These are phyloP conservation scores for Agonopterix subpropinquella DNA, from an alignment of 2,888 invertebrate genomes.

Conservation along the genomic window DNA sequence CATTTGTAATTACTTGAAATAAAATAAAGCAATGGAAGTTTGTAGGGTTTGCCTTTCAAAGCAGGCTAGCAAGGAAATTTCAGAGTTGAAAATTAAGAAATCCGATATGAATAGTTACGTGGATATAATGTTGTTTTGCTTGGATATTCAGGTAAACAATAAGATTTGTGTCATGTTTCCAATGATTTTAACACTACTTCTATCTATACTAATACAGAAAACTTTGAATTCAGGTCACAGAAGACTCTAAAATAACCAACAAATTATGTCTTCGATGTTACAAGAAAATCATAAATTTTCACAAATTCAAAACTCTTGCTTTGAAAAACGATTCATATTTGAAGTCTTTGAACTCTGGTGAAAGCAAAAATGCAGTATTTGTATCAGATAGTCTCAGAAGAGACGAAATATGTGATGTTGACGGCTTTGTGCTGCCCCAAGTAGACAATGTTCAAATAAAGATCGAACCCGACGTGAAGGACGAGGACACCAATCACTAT, in stretches of 20 bases:
- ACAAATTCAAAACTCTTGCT: conserved; percentile 49
- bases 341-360: conserved; percentile 13
- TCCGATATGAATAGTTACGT: conserved; percentile 20
- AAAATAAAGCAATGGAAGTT: conserved; percentile 20
- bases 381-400: background rate
- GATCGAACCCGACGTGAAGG: conserved; percentile 16
- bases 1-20: too few species aligned
- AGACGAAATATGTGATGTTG: background rate
- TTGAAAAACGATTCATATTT: conserved; percentile 42
- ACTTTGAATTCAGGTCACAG: conserved; percentile 27
- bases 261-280: conserved; percentile 52
- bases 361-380: background rate
- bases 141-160: conserved; percentile 45
- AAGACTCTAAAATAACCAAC: conserved; percentile 32
- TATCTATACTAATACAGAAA: conserved; percentile 1
- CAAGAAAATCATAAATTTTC: conserved; percentile 39
- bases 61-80: conserved; percentile 33
- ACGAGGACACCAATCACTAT: conserved; percentile 11
- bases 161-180: background rate
- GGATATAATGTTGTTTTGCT: conserved; percentile 46
- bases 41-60: conserved; percentile 45
- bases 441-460: conserved; percentile 1
- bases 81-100: conserved; percentile 22
- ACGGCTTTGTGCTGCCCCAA: background rate
- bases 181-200: background rate